These are phyloP conservation scores for Spongia lamella DNA, from an alignment of 37 sponge, comb jelly and placozoan species.

Conservation along the genomic window DNA sequence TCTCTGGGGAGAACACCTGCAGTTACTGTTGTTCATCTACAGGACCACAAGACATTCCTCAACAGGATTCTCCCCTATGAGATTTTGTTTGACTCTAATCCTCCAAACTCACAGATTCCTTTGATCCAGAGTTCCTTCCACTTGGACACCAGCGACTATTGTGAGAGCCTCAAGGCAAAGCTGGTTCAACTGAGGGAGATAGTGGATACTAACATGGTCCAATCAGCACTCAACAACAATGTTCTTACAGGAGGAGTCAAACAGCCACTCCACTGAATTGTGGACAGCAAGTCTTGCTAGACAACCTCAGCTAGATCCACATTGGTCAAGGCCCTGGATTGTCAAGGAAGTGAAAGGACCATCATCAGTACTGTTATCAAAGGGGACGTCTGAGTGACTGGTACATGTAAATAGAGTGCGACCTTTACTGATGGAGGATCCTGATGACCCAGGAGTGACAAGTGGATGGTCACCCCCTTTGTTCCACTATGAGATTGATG, in stretches of 20 bases:
- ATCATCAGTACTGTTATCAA: neutral
- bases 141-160: neutral
- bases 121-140: neutral
- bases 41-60: constrained; percentile 18
- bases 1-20: constrained; percentile 12
- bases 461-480: constrained; percentile 10
- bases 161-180: neutral
- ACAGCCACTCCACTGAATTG: neutral
- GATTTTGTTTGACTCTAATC: constrained; percentile 18
- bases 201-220: neutral
- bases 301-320: constrained; percentile 4
- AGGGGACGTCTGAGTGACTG: neutral
- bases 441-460: neutral
- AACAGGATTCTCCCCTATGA: constrained; percentile 21
- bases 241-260: neutral
- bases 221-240: neutral
- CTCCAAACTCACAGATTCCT: neutral
- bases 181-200: constrained; percentile 1
- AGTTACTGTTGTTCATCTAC: constrained; percentile 10
- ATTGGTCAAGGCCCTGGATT: neutral
- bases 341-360: neutral
- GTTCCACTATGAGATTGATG: neutral
- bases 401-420: constrained; percentile 9
- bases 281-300: neutral
- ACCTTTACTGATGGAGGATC: constrained; percentile 1